Percentiles rank a stretch among this genome's conserved stretches.
phyloP scores from a whole-genome alignment of 2,888 invertebrate genomes.

The Notocelia uddmanniana region DNA sequence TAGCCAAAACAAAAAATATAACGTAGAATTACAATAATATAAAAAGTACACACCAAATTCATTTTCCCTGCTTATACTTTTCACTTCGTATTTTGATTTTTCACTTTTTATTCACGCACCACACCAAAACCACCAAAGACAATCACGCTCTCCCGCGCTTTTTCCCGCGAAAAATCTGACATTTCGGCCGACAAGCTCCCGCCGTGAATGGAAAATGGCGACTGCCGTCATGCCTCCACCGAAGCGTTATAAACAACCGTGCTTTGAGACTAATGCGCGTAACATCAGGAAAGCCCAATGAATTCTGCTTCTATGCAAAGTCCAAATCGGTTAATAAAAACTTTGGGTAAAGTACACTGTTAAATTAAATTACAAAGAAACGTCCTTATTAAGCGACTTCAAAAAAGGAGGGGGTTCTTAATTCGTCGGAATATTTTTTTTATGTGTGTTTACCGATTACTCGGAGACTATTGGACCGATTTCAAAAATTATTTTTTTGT shows the following conservation, averaged over 20 bases:
- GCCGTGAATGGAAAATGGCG: slow-evolving; percentile 60
- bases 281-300: neutral
- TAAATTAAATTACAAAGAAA: too few relatives aligned
- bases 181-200: slow-evolving; percentile 61
- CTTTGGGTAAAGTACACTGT: neutral
- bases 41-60: slow-evolving; percentile 42
- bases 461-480: too few relatives aligned
- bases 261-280: slow-evolving; percentile 40
- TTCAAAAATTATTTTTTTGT: too few relatives aligned
- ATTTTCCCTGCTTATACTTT: slow-evolving; percentile 7
- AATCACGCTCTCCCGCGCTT: slow-evolving; percentile 39
- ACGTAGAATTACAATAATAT: neutral
- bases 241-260: slow-evolving; percentile 57
- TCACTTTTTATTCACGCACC: slow-evolving; percentile 15
- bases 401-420: too few relatives aligned
- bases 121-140: slow-evolving; percentile 22
- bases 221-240: slow-evolving; percentile 59
- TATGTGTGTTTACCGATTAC: too few relatives aligned
- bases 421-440: too few relatives aligned
- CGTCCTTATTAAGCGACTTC: too few relatives aligned
- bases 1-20: neutral
- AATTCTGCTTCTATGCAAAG: neutral
- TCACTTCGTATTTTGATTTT: slow-evolving; percentile 5
- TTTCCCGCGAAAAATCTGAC: slow-evolving; percentile 57
- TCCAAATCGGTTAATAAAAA: slow-evolving; percentile 9